These are phyloP conservation scores for Epiblema foenella DNA, from an alignment of 2,888 invertebrate genomes.

Conservation along the genomic window DNA sequence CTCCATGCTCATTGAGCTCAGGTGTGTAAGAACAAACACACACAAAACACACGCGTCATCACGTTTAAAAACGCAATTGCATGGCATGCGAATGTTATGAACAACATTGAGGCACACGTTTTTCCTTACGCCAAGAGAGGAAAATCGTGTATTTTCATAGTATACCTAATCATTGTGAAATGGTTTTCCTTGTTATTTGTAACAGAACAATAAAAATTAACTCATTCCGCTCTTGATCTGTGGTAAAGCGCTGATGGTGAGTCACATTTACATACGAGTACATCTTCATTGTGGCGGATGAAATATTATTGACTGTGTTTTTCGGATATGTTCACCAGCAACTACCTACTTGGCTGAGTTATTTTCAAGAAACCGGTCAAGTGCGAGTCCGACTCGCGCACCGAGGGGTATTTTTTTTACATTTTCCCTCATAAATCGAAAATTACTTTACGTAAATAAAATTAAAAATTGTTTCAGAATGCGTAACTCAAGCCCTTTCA, in stretches of 20 bases:
- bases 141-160: not conserved
- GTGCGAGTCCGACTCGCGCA: no score
- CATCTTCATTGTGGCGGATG: not conserved
- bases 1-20: not conserved
- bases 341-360: no score
- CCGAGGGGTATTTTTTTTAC: no score
- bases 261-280: not conserved
- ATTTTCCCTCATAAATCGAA: no score
- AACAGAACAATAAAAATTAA: not conserved
- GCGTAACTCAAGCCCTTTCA: no score
- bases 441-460: no score
- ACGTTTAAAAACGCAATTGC: not conserved
- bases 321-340: not conserved
- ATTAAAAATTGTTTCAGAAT: no score
- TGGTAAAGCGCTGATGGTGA: not conserved
- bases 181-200: not conserved
- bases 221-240: not conserved
- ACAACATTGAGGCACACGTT: not conserved
- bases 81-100: not conserved
- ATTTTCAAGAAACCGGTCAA: no score
- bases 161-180: not conserved
- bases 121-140: not conserved
- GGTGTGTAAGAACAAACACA: not conserved
- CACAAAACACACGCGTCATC: not conserved
- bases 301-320: not conserved